Conservation (phyloP, 2,888 invertebrate species). For the Plemyria rubiginata region DNA sequence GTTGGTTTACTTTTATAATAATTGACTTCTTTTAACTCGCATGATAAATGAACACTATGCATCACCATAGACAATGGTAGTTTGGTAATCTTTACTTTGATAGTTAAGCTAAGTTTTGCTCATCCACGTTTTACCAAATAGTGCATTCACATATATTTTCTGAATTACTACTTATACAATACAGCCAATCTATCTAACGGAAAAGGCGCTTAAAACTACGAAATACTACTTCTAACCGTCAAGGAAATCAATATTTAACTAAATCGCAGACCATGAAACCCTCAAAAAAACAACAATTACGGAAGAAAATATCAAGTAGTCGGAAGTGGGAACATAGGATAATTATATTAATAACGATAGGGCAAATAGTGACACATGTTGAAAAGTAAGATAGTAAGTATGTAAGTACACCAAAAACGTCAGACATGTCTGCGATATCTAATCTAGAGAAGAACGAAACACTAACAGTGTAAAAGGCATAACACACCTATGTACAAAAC, state of each 20-base stretch:
- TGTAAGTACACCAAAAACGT: constrained; percentile 52
- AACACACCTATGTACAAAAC: constrained; percentile 82
- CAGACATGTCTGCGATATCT: constrained; percentile 42
- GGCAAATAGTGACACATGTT: constrained; percentile 23
- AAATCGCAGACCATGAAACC: constrained; percentile 50
- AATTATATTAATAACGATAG: constrained; percentile 4
- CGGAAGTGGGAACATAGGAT: constrained; percentile 3
- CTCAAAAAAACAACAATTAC: background rate
- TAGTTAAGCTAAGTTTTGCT: constrained; percentile 44
- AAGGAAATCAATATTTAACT: constrained; percentile 45
- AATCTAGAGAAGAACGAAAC: constrained; percentile 54
- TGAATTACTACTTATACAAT: constrained; percentile 57
- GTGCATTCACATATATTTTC: constrained; percentile 73
- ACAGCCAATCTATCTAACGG: constrained; percentile 70
- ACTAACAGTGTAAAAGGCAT: constrained; percentile 79
- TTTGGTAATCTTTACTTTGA: background rate
- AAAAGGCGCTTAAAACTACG: constrained; percentile 63
- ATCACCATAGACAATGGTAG: background rate
- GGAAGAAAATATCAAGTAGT: constrained; percentile 3
- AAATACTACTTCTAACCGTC: constrained; percentile 55
- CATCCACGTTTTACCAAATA: constrained; percentile 51
- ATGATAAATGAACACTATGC: background rate
- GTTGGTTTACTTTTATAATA: background rate
- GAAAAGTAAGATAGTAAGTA: constrained; percentile 24
- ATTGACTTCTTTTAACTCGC: background rate